Evolutionary conservation across 2,113 vertebrate species (phyloP).

Genomic region (Rhabdornis inornatus): DNA sequence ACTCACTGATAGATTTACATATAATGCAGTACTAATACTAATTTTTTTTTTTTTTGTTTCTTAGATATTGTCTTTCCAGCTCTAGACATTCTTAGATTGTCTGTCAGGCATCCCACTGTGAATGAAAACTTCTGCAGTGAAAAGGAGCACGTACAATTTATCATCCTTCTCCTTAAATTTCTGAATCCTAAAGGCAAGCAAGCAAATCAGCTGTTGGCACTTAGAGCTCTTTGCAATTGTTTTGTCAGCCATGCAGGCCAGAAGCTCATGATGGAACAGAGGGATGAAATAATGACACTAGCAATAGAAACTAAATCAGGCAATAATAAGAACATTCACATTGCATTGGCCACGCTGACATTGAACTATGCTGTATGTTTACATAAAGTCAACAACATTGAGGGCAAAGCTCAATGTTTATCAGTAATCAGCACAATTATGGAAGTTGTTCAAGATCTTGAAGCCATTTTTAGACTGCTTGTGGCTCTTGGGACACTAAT

Average conservation of each 20-base stretch:
- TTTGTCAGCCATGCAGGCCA: slow-evolving; percentile 83
- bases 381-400: slow-evolving; percentile 84
- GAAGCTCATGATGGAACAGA: slow-evolving; percentile 87
- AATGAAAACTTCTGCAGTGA: slow-evolving; percentile 91
- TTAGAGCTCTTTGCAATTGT: slow-evolving; percentile 95
- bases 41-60: slow-evolving; percentile 37
- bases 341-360: slow-evolving; percentile 90
- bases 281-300: slow-evolving; percentile 85
- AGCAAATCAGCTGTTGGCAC: slow-evolving; percentile 93
- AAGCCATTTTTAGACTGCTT: slow-evolving; percentile 93
- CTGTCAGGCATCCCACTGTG: slow-evolving; percentile 88
- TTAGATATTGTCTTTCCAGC: slow-evolving; percentile 95
- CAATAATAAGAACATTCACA: slow-evolving; percentile 94
- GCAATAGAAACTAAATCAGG: slow-evolving; percentile 84
- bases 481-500: slow-evolving; percentile 95
- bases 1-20: not conserved
- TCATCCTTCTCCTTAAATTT: slow-evolving; percentile 85
- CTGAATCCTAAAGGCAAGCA: slow-evolving; percentile 86
- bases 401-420: slow-evolving; percentile 95
- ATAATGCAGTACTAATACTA: not conserved
- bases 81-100: slow-evolving; percentile 92
- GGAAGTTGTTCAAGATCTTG: slow-evolving; percentile 93
- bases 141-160: slow-evolving; percentile 85
- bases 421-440: slow-evolving; percentile 91
- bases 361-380: slow-evolving; percentile 92